Evolutionary conservation across 2,797 vertebrate genomes (phyloP).

Genomic region (Gymnopithys bicolor): DNA sequence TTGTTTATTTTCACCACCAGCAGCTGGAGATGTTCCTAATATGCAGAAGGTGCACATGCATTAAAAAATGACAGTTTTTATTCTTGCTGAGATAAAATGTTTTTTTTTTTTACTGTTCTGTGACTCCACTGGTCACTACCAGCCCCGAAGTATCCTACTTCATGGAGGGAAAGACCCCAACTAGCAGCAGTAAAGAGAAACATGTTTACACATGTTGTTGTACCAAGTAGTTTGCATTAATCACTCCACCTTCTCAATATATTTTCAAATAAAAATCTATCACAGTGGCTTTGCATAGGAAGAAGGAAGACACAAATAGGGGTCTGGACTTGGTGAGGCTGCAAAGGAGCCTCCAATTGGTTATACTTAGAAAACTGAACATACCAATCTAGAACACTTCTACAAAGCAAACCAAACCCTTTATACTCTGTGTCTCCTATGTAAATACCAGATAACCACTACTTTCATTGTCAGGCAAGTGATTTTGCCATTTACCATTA

Average conservation of each 20-base stretch:
- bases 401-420: slow-evolving; percentile 48
- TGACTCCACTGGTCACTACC: not conserved
- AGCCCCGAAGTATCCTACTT: not conserved
- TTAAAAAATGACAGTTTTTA: not conserved
- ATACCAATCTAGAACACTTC: slow-evolving; percentile 44
- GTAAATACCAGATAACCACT: not conserved
- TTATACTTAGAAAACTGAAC: slow-evolving; percentile 53
- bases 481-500: not conserved
- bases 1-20: not conserved
- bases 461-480: not conserved
- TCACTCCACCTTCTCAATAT: not conserved
- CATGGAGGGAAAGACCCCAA: not conserved
- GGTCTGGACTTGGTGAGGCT: not conserved
- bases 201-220: not conserved
- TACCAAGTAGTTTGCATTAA: not conserved
- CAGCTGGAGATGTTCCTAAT: not conserved
- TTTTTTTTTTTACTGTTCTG: not conserved
- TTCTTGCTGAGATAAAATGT: not conserved
- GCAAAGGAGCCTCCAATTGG: not conserved
- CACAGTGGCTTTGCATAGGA: not conserved
- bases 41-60: not conserved
- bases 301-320: not conserved
- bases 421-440: not conserved
- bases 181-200: not conserved
- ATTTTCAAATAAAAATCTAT: not conserved